Evolutionary conservation across 2,113 vertebrate genomes (phyloP).

Genomic region (Pteruthius melanotis): DNA sequence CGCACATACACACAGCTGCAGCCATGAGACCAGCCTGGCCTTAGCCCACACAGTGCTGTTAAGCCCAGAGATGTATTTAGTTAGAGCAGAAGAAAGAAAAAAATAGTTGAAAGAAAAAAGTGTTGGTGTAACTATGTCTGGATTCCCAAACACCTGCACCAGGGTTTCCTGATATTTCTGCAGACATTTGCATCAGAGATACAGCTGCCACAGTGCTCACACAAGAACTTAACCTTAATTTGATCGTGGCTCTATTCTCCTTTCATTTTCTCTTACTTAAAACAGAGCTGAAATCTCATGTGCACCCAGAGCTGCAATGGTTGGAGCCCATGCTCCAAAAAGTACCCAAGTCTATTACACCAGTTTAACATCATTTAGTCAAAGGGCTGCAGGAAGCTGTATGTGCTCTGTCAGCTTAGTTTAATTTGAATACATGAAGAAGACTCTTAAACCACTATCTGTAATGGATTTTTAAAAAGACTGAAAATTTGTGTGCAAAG

Average conservation of each 20-base stretch:
- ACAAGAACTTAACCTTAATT: neutral
- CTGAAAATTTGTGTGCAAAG: neutral
- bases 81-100: neutral
- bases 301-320: neutral
- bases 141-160: slow-evolving; percentile 72
- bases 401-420: neutral
- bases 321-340: neutral
- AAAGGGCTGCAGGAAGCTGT: neutral
- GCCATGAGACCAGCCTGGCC: slow-evolving; percentile 10
- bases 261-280: slow-evolving; percentile 10
- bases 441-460: neutral
- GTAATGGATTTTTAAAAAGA: slow-evolving; percentile 4
- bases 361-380: neutral
- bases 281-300: neutral
- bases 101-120: neutral
- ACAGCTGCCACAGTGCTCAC: slow-evolving; percentile 59
- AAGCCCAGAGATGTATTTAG: slow-evolving; percentile 15
- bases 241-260: neutral
- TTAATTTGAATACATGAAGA: neutral
- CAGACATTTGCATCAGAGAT: slow-evolving; percentile 63
- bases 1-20: slow-evolving; percentile 58
- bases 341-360: neutral
- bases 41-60: slow-evolving; percentile 12
- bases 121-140: slow-evolving; percentile 47
- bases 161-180: slow-evolving; percentile 65